These are phyloP conservation scores for Micromussa lordhowensis DNA, from an alignment of 92 coral and sea anemone species.

Conservation along the genomic window DNA sequence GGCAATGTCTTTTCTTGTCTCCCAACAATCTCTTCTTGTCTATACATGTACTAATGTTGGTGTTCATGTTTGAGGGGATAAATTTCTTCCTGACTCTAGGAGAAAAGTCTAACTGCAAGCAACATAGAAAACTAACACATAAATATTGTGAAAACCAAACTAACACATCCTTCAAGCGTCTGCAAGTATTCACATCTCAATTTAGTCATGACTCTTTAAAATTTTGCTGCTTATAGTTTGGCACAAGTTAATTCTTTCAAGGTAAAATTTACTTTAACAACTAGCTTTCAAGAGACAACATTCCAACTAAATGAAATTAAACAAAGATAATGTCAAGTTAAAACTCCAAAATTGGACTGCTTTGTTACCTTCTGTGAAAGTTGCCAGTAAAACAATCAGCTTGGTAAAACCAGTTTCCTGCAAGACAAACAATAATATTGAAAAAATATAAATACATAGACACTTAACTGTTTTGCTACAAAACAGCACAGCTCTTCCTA, in stretches of 20 bases:
- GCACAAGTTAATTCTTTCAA: neutral
- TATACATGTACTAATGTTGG: no score
- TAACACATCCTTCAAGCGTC: neutral
- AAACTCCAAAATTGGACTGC: neutral
- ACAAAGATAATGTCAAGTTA: neutral
- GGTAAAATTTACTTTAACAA: neutral
- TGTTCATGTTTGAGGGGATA: no score
- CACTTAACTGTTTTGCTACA: neutral
- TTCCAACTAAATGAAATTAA: neutral
- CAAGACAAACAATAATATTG: neutral
- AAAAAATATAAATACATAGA: neutral
- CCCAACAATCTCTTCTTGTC: no score
- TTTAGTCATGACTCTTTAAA: neutral
- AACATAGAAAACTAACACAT: neutral
- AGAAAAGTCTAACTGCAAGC: neutral
- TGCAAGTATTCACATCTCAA: neutral
- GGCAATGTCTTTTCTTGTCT: no score
- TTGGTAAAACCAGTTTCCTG: constrained; percentile 97
- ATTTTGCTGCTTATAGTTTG: neutral
- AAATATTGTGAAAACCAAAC: neutral
- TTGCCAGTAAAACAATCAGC: constrained; percentile 87
- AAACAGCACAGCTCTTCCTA: neutral
- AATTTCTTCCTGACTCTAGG: no score
- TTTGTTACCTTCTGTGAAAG: constrained; percentile 89
- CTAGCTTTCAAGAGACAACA: neutral